Base-by-base conservation (phyloP, 2,888 invertebrate genomes). In the Lycocerus yunnanus region DNA sequence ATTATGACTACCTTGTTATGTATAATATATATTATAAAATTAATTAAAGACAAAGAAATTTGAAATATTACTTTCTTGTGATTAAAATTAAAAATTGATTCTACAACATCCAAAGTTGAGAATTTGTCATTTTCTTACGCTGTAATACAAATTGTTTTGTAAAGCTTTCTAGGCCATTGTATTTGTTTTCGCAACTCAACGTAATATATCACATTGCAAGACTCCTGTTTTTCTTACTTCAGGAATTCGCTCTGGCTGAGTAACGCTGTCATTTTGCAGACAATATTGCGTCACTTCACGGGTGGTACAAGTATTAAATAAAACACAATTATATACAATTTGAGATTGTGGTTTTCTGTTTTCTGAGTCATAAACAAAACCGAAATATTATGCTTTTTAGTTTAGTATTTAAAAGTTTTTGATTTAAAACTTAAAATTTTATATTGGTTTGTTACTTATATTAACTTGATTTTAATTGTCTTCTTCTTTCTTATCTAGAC, bases 201-300 rank as follows among this genome's bases (percentile, higher is more conserved):
- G 71, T 73, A 77, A 79, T 79, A 79, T 79, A 79, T 79, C 78
- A 78, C 78, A 75, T 77, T 68, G 74, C 73, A 71, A 58, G 78
- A 75, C 77, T 68, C 75, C 68, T 73, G 76, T 75, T 77, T 79
- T 78, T 77, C 72, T 73, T 67, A 72, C 69, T 66, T 18, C 66
- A 65, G 61, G 75, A 75, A 72, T 75, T 75, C 71, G 78, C 74
- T 74, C 70, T 70, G 71, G 74, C 71, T 77, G 76, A 76, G 71
- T 74, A 74, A 76, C 74, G 76, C 68, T 77, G 76, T 78, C 79
- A 78, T 79, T 79, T 79, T 75, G 77, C 77, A 77, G 72, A 72
- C 74, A 76, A 78, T 78, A 78, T 78, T 79, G 71, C 73, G 58
- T 76, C 71, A 72, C 71, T 68, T 68, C 68, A 68, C 59, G 68